Evolutionary conservation across 1,140 invertebrate genomes (phyloP).

Genomic region (Solenopsis fugax): DNA sequence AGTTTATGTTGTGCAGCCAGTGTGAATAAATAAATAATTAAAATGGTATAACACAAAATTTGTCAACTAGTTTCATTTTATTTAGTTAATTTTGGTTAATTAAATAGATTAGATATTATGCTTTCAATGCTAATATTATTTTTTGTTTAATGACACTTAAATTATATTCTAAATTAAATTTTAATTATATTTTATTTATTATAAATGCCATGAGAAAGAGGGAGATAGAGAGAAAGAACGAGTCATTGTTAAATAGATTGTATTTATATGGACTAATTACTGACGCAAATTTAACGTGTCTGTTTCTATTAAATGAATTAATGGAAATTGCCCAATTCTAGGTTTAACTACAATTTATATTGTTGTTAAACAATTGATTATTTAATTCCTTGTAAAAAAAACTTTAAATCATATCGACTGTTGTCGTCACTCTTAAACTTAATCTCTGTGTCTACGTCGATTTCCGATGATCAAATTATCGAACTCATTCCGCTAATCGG

Average conservation of each 20-base stretch:
- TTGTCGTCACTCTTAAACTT: neutral
- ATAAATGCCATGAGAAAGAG: neutral
- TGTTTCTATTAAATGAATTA: too few species aligned
- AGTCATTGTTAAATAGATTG: neutral
- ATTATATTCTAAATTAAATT: neutral
- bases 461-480: constrained; percentile 9
- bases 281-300: constrained; percentile 6
- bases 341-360: neutral
- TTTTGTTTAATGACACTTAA: neutral
- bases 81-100: neutral
- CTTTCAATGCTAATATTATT: neutral
- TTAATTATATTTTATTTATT: neutral
- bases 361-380: neutral
- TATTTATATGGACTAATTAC: constrained; percentile 30
- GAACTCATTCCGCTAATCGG: constrained; percentile 15
- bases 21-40: neutral
- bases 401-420: neutral
- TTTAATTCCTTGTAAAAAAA: neutral
- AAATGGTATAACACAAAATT: neutral
- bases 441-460: neutral
- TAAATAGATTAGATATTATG: neutral
- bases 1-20: neutral
- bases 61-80: neutral
- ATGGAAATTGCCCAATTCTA: neutral
- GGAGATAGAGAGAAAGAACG: neutral